These are phyloP conservation scores for Phyllotreta striolata DNA, from an alignment of 2,888 invertebrate genomes.

Conservation along the genomic window DNA sequence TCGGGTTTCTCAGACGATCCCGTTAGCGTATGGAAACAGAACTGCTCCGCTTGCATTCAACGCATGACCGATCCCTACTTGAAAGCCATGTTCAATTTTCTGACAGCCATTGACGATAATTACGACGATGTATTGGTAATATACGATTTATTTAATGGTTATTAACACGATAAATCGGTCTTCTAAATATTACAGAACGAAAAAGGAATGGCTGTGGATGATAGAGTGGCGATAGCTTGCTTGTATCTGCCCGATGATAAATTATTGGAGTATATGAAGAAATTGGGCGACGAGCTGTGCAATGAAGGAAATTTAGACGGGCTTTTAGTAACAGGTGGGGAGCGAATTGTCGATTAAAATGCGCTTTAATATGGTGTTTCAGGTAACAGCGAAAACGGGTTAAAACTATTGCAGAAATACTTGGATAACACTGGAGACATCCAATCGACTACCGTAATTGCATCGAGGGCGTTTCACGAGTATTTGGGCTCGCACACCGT, in stretches of 20 bases:
- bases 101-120: slow-evolving; percentile 80
- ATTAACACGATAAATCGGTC: not conserved
- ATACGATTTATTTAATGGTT: no score
- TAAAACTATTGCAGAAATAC: slow-evolving; percentile 85
- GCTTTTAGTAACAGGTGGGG: slow-evolving; percentile 77
- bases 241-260: slow-evolving; percentile 83
- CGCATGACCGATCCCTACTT: slow-evolving; percentile 91
- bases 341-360: not conserved
- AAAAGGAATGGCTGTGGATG: slow-evolving; percentile 83
- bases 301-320: slow-evolving; percentile 85
- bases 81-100: slow-evolving; percentile 88
- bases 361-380: slow-evolving; percentile 24
- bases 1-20: slow-evolving; percentile 89
- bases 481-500: slow-evolving; percentile 72
- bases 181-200: slow-evolving; percentile 71
- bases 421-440: slow-evolving; percentile 89
- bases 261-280: slow-evolving; percentile 80
- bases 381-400: slow-evolving; percentile 78
- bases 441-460: slow-evolving; percentile 86
- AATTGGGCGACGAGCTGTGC: slow-evolving; percentile 73
- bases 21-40: slow-evolving; percentile 79
- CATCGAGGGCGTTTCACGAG: slow-evolving; percentile 78
- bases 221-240: slow-evolving; percentile 91
- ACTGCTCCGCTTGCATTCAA: slow-evolving; percentile 75
- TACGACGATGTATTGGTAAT: slow-evolving; percentile 79